Percentiles rank a stretch among this genome's conserved stretches.
Conservation (phyloP, 2,888 invertebrate genomes). For the Polylopha cassiicola region DNA sequence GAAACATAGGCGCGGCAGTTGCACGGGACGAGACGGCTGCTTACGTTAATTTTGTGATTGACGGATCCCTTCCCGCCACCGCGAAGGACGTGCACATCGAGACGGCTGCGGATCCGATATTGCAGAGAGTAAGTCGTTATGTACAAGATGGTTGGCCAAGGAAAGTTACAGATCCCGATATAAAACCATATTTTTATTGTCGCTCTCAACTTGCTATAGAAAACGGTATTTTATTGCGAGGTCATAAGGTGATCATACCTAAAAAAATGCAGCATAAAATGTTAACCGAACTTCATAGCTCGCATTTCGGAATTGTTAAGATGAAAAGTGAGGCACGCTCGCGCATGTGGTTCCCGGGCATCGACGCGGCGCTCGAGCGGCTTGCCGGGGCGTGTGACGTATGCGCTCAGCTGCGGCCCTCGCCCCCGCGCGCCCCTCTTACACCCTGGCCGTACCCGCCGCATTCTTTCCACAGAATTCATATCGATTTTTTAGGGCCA, state of each 20-base stretch:
- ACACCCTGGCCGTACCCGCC: slow-evolving; percentile 21
- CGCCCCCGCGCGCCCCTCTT: slow-evolving; percentile 23
- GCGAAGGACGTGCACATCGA: slow-evolving; percentile 12
- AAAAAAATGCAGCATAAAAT: neutral
- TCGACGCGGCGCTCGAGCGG: slow-evolving; percentile 18
- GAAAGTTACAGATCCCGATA: slow-evolving; percentile 9
- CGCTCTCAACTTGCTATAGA: slow-evolving; percentile 17
- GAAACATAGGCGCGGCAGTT: neutral
- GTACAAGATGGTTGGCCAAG: slow-evolving; percentile 22
- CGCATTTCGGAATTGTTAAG: slow-evolving; percentile 19
- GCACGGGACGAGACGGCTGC: slow-evolving; percentile 5
- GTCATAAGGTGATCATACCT: slow-evolving; percentile 24
- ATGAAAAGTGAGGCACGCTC: slow-evolving; percentile 10
- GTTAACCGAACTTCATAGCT: slow-evolving; percentile 8
- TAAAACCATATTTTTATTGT: slow-evolving; percentile 23
- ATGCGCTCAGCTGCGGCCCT: slow-evolving; percentile 19
- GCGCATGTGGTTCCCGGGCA: slow-evolving; percentile 23
- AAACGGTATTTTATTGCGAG: slow-evolving; percentile 22
- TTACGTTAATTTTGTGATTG: slow-evolving; percentile 20
- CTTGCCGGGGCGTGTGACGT: slow-evolving; percentile 11
- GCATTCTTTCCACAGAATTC: slow-evolving; percentile 18
- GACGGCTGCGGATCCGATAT: slow-evolving; percentile 18
- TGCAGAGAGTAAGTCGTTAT: slow-evolving; percentile 15
- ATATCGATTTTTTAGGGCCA: slow-evolving; percentile 26
- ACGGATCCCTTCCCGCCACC: slow-evolving; percentile 18